Evolutionary conservation across 2,113 vertebrate species (phyloP).

Genomic region (Polyodon spathula): DNA sequence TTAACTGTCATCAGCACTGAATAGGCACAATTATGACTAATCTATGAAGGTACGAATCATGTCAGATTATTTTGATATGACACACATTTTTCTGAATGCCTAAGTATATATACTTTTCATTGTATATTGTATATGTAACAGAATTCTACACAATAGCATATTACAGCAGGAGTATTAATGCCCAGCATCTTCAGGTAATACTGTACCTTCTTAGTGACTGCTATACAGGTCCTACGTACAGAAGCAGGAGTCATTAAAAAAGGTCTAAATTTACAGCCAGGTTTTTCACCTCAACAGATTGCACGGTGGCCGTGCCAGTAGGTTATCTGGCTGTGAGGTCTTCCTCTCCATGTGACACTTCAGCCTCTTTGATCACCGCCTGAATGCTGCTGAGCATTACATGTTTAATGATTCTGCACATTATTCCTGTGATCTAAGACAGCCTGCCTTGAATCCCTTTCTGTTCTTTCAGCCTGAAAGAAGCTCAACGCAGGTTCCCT

Average conservation of each 20-base stretch:
- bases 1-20: conserved; percentile 3
- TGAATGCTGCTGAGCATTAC: conserved; percentile 4
- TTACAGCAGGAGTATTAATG: too few species aligned
- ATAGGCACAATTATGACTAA: conserved; percentile 1
- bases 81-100: too few species aligned
- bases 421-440: background rate
- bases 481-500: conserved; percentile 29
- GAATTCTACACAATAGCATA: too few species aligned
- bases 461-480: conserved; percentile 29
- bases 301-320: conserved; percentile 22
- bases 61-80: too few species aligned
- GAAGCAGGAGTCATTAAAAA: too few species aligned
- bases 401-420: conserved; percentile 16
- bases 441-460: conserved; percentile 2
- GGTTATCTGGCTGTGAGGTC: conserved; percentile 32
- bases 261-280: too few species aligned
- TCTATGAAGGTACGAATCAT: background rate
- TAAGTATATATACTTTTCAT: too few species aligned
- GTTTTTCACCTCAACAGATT: background rate
- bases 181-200: too few species aligned
- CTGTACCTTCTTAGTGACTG: too few species aligned
- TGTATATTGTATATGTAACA: too few species aligned
- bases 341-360: conserved; percentile 34
- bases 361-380: conserved; percentile 9
- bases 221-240: too few species aligned